Evolutionary conservation across 2,113 vertebrate genomes (phyloP), one percentile per base, ranked within the genome.

Genomic region (Arvicanthis niloticus): DNA sequence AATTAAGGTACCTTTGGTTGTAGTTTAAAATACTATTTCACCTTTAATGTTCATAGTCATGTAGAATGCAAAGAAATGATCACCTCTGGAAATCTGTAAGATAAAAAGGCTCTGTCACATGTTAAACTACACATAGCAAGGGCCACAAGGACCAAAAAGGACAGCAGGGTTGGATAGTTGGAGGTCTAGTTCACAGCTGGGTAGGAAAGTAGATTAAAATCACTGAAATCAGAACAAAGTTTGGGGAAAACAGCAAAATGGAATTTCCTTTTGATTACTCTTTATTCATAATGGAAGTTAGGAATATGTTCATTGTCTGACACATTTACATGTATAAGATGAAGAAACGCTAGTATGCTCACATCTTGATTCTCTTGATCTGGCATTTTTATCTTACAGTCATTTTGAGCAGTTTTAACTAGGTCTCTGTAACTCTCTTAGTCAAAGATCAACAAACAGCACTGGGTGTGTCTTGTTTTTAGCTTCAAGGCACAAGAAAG

Each of bases 401-500:
- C 98, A 93, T 93, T 96, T 93, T 95, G 95, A 98, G 88, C 96
- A 88, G n/a, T 97, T 91, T 94, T 96, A 98, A 98, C 87, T 91
- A 97, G 97, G 95, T 96, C 98, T 98, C 95, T 98, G 97, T 98
- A 97, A 97, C 96, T 95, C 94, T 22, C 4, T 97, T 97, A 97
- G 95, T 87, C 97, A 94, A 98, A 96, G 96, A 94, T 94, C 97
- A 97, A 97, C 98, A 98, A 97, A 97, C 97, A 98, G 96, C 91
- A 88, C 75, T 37, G 96, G 97, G 94, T 91, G 90, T 96, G 95
- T 91, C 96, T 96, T 91, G 85, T 91, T 92, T 98, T 96, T 95
- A 92, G 93, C 73, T 98, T 85, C 95, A 77, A 93, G 40, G 91
- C 97, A 94, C 88, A 82, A 42, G 1, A 97, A 98, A 97, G 40